phyloP scores from a whole-genome alignment of 2,113 vertebrate species.

The Bufo bufo region DNA sequence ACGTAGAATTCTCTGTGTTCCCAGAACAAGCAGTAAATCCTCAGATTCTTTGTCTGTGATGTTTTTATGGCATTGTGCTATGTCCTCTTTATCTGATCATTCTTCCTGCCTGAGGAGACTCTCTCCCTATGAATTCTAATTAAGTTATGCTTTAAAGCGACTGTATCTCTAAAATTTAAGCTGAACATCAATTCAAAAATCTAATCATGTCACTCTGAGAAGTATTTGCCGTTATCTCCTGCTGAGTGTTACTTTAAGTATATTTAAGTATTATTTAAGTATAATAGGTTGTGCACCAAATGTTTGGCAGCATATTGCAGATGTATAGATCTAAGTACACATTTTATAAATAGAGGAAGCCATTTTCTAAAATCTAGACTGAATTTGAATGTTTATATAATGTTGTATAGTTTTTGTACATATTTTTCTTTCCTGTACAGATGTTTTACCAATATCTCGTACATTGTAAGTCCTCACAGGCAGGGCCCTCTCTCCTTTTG shows the following conservation, averaged over 20 bases:
- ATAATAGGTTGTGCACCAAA: not conserved
- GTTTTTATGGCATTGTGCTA: slow-evolving; percentile 49
- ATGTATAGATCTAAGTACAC: not conserved
- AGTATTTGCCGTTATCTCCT: slow-evolving; percentile 2
- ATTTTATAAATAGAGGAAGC: not conserved
- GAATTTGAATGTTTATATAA: not conserved
- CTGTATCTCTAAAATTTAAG: not conserved
- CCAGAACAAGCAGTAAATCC: slow-evolving; percentile 54
- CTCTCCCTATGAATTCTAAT: slow-evolving; percentile 41
- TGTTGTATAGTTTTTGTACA: too few species aligned
- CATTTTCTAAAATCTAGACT: not conserved
- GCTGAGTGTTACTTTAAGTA: not conserved
- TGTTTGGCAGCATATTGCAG: not conserved
- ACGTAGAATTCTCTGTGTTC: slow-evolving; percentile 43
- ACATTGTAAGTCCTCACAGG: too few species aligned
- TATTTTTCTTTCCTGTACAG: too few species aligned
- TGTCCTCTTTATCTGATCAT: slow-evolving; percentile 53
- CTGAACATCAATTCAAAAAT: slow-evolving; percentile 33
- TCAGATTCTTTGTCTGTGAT: slow-evolving; percentile 19
- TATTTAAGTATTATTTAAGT: not conserved
- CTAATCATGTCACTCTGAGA: slow-evolving; percentile 6
- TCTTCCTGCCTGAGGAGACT: slow-evolving; percentile 24
- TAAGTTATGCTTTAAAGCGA: slow-evolving; percentile 7
- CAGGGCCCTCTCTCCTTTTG: too few species aligned
- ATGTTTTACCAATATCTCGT: too few species aligned